phyloP scores from a whole-genome alignment of 2,888 invertebrate species.

The Deroplatys truncata region DNA sequence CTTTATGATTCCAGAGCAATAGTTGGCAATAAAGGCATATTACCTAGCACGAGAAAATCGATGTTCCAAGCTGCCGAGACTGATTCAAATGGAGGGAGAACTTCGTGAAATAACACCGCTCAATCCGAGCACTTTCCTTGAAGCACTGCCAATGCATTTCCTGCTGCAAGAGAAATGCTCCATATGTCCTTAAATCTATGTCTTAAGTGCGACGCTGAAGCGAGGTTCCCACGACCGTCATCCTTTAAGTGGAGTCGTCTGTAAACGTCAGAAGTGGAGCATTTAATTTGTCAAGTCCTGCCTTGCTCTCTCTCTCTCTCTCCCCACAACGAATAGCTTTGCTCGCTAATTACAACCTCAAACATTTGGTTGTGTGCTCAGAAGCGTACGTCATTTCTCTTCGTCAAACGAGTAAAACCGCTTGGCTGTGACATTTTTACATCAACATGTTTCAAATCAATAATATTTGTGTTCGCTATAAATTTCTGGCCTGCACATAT shows the following conservation, averaged over 20 bases:
- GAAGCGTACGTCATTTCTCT: not conserved
- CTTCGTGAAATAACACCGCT: no score
- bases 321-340: not conserved
- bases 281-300: not conserved
- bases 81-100: no score
- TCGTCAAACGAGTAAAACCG: not conserved
- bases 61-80: no score
- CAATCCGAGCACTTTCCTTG: not conserved
- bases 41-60: no score
- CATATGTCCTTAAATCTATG: not conserved
- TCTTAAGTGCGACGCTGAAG: not conserved
- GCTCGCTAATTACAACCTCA: not conserved
- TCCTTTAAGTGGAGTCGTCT: not conserved
- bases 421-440: not conserved
- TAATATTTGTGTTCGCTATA: not conserved
- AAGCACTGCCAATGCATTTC: not conserved
- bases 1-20: no score
- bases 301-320: no score
- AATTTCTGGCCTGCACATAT: not conserved
- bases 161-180: not conserved
- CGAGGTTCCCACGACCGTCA: not conserved
- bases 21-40: no score
- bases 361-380: not conserved
- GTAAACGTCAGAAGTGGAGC: not conserved
- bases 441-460: not conserved